phyloP scores from a whole-genome alignment of 1,140 invertebrate genomes.

The Heliconius himera region DNA sequence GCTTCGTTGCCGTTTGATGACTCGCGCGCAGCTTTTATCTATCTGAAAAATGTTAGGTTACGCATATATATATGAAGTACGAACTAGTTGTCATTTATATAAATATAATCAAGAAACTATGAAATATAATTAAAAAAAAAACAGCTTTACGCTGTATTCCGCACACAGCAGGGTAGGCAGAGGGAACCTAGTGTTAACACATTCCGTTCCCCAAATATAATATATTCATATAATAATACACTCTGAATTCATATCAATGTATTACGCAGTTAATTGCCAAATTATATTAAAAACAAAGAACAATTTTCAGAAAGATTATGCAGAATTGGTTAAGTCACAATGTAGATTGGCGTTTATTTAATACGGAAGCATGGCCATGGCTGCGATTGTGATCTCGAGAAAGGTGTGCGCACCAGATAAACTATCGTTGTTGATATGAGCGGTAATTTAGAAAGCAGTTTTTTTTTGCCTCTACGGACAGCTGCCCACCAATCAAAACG shows the following conservation, averaged over 20 bases:
- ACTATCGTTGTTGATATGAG: constrained; percentile 56
- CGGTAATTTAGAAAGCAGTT: constrained; percentile 71
- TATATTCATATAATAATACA: background rate
- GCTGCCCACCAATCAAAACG: constrained; percentile 74
- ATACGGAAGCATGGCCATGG: constrained; percentile 59
- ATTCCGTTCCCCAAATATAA: background rate
- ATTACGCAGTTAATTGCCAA: background rate
- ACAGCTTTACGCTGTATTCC: no score
- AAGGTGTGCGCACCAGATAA: constrained; percentile 60
- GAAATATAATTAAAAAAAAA: background rate
- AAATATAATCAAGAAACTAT: background rate
- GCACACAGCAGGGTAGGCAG: no score
- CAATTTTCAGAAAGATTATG: constrained; percentile 7
- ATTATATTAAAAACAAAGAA: constrained; percentile 3
- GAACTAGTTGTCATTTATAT: background rate
- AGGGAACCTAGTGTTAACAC: no score
- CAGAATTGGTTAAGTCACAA: constrained; percentile 1
- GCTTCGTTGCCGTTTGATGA: constrained; percentile 58
- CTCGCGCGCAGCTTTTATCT: constrained; percentile 76
- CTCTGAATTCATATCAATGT: background rate
- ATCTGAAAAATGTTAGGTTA: constrained; percentile 63
- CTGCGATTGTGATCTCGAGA: constrained; percentile 60
- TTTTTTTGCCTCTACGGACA: constrained; percentile 65
- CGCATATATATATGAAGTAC: constrained; percentile 12
- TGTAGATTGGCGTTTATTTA: constrained; percentile 35